A percentile compares a stretch with the other conserved stretches of the same genome.
These are phyloP conservation scores for Gorsachius goisagi DNA, from an alignment of 2,113 vertebrate species.

Conservation along the genomic window DNA sequence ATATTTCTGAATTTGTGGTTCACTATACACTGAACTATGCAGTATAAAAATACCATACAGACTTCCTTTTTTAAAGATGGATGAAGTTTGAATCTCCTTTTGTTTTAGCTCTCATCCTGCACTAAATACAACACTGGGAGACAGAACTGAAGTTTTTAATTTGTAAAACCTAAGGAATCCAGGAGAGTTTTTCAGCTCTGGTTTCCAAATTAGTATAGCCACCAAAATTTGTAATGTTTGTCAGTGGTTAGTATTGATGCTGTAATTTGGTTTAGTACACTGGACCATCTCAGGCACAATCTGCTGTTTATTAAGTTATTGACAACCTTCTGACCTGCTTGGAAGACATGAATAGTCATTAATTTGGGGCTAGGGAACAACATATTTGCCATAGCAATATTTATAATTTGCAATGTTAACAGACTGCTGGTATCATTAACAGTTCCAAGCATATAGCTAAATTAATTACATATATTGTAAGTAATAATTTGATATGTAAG, in stretches of 20 bases:
- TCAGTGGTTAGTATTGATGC: not conserved
- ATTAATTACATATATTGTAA: not conserved
- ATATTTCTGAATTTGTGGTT: not conserved
- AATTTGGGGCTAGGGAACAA: not conserved
- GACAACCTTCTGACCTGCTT: not conserved
- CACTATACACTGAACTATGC: not conserved
- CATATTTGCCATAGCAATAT: not conserved
- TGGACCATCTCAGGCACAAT: not conserved
- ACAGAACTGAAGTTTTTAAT: not conserved
- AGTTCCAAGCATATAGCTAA: not conserved
- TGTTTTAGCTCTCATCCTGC: not conserved
- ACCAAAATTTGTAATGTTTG: not conserved
- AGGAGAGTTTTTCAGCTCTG: not conserved
- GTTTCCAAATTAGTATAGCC: not conserved
- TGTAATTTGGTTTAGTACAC: not conserved
- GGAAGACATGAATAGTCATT: not conserved
- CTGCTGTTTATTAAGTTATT: not conserved
- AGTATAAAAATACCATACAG: not conserved
- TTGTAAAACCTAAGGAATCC: not conserved
- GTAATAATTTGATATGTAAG: not conserved
- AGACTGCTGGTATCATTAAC: not conserved
- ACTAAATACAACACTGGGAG: not conserved
- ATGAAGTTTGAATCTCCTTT: not conserved
- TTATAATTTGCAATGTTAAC: not conserved
- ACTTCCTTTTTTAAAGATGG: not conserved